A percentile compares a stretch with the other conserved stretches of the same genome.
Conservation (phyloP, 2,888 invertebrate species). For the Zonitis immaculata region DNA sequence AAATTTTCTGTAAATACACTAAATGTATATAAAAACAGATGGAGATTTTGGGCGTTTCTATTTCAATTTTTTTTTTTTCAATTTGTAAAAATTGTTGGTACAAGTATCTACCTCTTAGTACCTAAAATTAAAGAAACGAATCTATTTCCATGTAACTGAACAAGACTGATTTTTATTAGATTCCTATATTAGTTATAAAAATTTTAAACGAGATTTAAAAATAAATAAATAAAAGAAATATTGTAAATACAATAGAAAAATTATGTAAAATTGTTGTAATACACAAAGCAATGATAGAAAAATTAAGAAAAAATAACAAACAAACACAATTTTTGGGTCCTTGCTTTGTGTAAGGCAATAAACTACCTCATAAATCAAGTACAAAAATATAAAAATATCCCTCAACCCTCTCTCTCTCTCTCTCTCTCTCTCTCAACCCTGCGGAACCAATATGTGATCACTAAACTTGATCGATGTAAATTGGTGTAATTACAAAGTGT, state of each 20-base stretch:
- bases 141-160: conserved; percentile 39
- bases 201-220: too few relatives aligned
- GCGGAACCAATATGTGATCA: conserved; percentile 38
- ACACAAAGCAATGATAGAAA: conserved; percentile 15
- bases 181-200: conserved; percentile 37
- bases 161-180: conserved; percentile 51
- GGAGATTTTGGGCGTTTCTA: conserved; percentile 2
- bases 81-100: conserved; percentile 26
- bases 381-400: conserved; percentile 24
- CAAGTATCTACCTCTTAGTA: conserved; percentile 41
- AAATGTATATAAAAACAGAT: conserved; percentile 7
- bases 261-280: conserved; percentile 15
- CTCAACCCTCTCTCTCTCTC: too few relatives aligned
- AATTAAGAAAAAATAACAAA: too few relatives aligned
- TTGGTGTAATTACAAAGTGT: conserved; percentile 40
- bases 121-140: conserved; percentile 25
- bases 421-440: too few relatives aligned
- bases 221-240: conserved; percentile 22
- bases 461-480: conserved; percentile 32
- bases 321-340: too few relatives aligned
- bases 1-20: neutral
- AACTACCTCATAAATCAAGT: conserved; percentile 33
- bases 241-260: conserved; percentile 22
- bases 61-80: conserved; percentile 14
- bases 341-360: conserved; percentile 13